Evolutionary conservation across 2,888 invertebrate genomes (phyloP), one percentile per base, ranked within the genome.

Genomic region (Sinohyriopsis cumingii): DNA sequence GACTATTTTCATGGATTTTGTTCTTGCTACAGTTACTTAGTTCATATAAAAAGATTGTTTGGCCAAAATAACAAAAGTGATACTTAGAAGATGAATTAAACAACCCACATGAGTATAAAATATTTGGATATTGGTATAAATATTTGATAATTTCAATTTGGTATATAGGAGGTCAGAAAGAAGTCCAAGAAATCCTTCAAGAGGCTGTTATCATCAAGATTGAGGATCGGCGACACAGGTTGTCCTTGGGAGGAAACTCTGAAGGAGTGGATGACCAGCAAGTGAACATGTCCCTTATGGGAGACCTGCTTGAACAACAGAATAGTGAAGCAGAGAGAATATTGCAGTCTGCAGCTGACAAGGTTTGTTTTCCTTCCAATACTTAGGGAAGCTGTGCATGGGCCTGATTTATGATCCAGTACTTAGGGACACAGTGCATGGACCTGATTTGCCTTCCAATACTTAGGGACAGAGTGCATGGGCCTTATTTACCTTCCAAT

Each of bases 231-330:
- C 75, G 83, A 57, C 70, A 72, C 59, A 68, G 73, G 53, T 61
- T 80, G n/a, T 69, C 63, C 63, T 63, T 68, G 55, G 73, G 64
- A 25, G 75, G 66, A 22, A 65, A 71, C 28, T 74, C 78, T 19
- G 76, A 74, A 3, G 73, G 73, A 20, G 80, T 82, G 57, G 74
- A 76, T 18, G 76, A 78, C 33, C 72, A 82, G 20, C 59, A 70
- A 45, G 45, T 45, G 15, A 45, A 45, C 22, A 70, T 76, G 20
- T 72, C 81, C 25, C 73, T 87, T 25, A 74, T 87, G 73, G 82
- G 85, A 28, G 81, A 82, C 55, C 71, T 87, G 12, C 74, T 86
- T 54, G 78, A 80, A 53, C 65, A 78, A 57, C 87, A 87, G 69
- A 83, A 85, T 60, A 66, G 67, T 59, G 82, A 85, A 53, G 83